Evolutionary conservation across 2,113 vertebrate genomes (phyloP).

Genomic region (Urocynchramus pylzowi): DNA sequence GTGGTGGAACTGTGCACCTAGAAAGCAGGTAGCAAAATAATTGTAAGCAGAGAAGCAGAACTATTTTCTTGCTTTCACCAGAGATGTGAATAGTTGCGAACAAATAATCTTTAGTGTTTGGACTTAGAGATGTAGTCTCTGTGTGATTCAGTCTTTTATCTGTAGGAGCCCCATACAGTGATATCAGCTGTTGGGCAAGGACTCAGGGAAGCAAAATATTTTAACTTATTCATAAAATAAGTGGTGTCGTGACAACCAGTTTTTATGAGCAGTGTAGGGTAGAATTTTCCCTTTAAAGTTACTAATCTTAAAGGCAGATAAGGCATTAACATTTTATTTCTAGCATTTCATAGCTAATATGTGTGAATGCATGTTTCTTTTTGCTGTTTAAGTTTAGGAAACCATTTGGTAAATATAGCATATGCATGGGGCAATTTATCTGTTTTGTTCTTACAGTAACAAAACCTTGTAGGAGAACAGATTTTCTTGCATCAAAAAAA

Average conservation of each 20-base stretch:
- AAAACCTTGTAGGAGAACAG: constrained; percentile 84
- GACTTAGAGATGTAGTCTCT: neutral
- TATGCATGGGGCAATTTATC: constrained; percentile 53
- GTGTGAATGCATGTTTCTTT: neutral
- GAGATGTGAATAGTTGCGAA: neutral
- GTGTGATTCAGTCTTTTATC: neutral
- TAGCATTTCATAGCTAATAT: neutral
- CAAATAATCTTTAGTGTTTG: neutral
- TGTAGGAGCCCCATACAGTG: neutral
- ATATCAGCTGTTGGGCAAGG: neutral
- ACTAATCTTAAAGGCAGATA: neutral
- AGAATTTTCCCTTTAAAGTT: neutral
- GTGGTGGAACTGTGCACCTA: neutral
- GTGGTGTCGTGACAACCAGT: accelerated
- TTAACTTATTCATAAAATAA: neutral
- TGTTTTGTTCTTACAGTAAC: constrained; percentile 81
- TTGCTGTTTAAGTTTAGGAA: neutral
- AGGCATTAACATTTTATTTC: neutral
- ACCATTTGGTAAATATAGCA: neutral
- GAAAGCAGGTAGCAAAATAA: neutral
- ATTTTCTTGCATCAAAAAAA: constrained; percentile 69
- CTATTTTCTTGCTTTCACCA: neutral
- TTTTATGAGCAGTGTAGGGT: neutral
- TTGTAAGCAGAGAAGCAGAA: neutral
- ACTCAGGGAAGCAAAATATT: neutral